Conservation (phyloP, 2,113 vertebrate genomes). For the Clarias batrachus region DNA sequence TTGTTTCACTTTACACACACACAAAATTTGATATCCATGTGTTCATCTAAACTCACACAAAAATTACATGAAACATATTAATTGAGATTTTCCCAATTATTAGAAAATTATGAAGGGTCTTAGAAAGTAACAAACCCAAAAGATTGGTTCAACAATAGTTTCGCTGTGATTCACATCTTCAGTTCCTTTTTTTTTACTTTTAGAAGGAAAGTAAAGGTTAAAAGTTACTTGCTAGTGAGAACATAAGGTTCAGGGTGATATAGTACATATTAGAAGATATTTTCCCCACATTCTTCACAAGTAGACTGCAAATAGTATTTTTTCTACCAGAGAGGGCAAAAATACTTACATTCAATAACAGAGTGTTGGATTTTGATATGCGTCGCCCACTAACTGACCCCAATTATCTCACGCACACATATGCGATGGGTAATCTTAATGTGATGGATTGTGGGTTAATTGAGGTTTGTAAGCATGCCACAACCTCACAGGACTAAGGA, state of each 20-base stretch:
- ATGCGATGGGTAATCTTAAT: background rate
- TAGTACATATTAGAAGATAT: background rate
- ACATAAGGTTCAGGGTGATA: background rate
- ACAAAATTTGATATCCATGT: background rate
- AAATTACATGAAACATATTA: background rate
- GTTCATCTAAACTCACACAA: background rate
- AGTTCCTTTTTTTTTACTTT: background rate
- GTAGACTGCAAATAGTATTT: background rate
- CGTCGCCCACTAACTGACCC: background rate
- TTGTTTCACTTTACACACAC: background rate
- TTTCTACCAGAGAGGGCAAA: background rate
- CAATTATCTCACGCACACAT: background rate
- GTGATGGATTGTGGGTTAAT: constrained; percentile 2
- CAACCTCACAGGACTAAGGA: background rate
- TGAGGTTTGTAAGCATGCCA: background rate
- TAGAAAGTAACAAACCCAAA: background rate
- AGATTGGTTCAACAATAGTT: background rate
- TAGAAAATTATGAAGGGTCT: background rate
- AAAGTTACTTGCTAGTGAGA: background rate
- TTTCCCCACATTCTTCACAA: background rate
- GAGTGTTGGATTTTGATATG: background rate
- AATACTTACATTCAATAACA: background rate
- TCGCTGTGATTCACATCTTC: background rate
- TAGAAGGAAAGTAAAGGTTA: background rate
- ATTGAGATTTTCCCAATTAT: background rate